phyloP scores from a whole-genome alignment of 2,113 vertebrate species.

The Stictonetta naevosa region DNA sequence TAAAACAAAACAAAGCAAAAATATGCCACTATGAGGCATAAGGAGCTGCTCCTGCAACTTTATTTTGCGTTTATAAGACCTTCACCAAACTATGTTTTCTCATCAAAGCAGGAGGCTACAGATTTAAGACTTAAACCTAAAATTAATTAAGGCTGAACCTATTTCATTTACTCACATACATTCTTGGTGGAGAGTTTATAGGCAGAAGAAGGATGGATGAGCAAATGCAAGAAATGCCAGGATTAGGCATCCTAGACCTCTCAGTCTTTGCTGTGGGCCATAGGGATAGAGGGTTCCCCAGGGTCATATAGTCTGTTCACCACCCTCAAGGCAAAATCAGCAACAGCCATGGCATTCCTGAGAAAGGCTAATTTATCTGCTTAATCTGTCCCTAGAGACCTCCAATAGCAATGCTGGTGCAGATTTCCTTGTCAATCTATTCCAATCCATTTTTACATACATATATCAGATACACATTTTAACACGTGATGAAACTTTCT shows the following conservation, averaged over 20 bases:
- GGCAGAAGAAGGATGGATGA: not conserved
- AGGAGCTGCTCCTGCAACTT: not conserved
- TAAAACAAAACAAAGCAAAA: not conserved
- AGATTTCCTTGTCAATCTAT: not conserved
- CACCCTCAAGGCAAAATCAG: not conserved
- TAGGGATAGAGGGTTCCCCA: not conserved
- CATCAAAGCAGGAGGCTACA: not conserved
- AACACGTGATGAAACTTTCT: not conserved
- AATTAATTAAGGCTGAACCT: not conserved
- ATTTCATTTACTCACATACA: not conserved
- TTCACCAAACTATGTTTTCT: not conserved
- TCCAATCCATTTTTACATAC: not conserved
- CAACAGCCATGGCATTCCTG: not conserved
- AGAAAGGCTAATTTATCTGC: not conserved
- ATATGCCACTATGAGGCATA: not conserved
- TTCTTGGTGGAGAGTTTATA: not conserved
- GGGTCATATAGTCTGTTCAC: not conserved
- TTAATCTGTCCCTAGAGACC: not conserved
- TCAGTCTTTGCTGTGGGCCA: not conserved
- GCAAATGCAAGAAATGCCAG: not conserved
- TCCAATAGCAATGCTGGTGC: not conserved
- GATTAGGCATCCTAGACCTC: not conserved
- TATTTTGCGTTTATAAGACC: not conserved
- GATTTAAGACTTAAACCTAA: not conserved
- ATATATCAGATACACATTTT: not conserved